These are phyloP conservation scores for Carcina quercana DNA, from an alignment of 2,888 invertebrate genomes.

Conservation along the genomic window DNA sequence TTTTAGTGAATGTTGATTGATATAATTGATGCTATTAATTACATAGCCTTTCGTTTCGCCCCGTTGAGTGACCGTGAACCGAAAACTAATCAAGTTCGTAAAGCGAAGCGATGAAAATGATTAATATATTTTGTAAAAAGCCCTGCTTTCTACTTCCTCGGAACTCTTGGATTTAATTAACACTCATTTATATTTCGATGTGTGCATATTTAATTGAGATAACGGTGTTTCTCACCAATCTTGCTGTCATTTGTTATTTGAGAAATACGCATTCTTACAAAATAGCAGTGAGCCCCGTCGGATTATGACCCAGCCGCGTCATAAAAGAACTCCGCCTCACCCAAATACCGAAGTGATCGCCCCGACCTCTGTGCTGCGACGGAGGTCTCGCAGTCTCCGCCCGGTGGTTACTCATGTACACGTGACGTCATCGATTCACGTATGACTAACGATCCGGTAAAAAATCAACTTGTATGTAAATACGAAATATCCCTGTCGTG, in stretches of 20 bases:
- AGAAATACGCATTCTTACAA: conserved; percentile 5
- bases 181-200: conserved; percentile 7
- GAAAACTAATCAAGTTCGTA: conserved; percentile 14
- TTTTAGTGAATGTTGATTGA: not conserved
- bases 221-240: conserved; percentile 6
- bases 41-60: conserved; percentile 1
- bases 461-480: conserved; percentile 33
- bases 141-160: conserved; percentile 16
- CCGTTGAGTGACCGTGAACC: conserved; percentile 7
- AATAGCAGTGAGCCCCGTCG: conserved; percentile 7
- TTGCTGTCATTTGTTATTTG: not conserved
- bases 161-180: conserved; percentile 22
- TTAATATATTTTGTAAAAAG: conserved; percentile 15
- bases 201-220: conserved; percentile 13
- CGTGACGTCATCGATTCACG: conserved; percentile 61
- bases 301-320: conserved; percentile 18
- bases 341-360: conserved; percentile 42
- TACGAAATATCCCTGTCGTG: conserved; percentile 3
- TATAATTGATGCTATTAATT: conserved; percentile 5
- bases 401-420: conserved; percentile 55
- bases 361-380: too few relatives aligned
- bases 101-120: conserved; percentile 16
- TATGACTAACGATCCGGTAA: conserved; percentile 53
- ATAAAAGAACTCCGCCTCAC: conserved; percentile 38
- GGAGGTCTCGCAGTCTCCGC: conserved; percentile 39